Evolutionary conservation across 1,140 invertebrate species (phyloP).

Genomic region (Goniozus legneri): DNA sequence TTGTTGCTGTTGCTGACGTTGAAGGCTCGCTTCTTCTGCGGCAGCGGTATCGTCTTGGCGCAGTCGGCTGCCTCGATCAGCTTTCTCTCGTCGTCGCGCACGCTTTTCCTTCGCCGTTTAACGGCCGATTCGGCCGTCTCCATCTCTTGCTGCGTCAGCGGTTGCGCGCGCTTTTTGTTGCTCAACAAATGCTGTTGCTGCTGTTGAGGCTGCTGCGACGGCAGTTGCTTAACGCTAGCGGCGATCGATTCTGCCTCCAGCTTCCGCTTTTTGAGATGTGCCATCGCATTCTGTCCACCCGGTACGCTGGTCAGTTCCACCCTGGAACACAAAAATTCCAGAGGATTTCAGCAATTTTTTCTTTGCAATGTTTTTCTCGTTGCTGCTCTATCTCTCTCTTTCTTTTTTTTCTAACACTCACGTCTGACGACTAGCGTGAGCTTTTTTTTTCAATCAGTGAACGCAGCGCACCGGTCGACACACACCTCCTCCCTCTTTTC

Average conservation of each 20-base stretch:
- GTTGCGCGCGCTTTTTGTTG: slow-evolving; percentile 24
- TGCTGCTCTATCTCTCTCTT: slow-evolving; percentile 15
- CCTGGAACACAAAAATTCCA: slow-evolving; percentile 57
- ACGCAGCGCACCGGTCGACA: no score
- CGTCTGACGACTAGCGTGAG: slow-evolving; percentile 22
- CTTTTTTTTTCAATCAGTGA: slow-evolving; percentile 1
- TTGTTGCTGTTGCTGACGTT: slow-evolving; percentile 57
- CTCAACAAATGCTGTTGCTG: slow-evolving; percentile 25
- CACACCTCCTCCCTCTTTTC: no score
- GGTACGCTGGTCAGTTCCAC: slow-evolving; percentile 55
- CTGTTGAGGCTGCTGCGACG: slow-evolving; percentile 15
- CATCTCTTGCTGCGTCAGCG: slow-evolving; percentile 45
- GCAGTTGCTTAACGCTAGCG: slow-evolving; percentile 42
- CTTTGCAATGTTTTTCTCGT: no score
- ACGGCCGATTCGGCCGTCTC: slow-evolving; percentile 41
- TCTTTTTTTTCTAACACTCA: slow-evolving; percentile 11
- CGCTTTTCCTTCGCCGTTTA: slow-evolving; percentile 55
- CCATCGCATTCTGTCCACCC: slow-evolving; percentile 55
- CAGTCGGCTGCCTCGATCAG: slow-evolving; percentile 35
- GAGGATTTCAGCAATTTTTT: slow-evolving; percentile 43
- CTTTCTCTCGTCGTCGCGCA: slow-evolving; percentile 48
- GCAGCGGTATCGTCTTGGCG: slow-evolving; percentile 48
- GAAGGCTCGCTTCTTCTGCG: slow-evolving; percentile 63
- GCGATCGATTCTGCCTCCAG: slow-evolving; percentile 51
- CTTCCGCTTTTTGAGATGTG: slow-evolving; percentile 60